Evolutionary conservation across 2,888 invertebrate genomes (phyloP), one percentile per base, ranked within the genome.

Genomic region (Polydrusus pterygomalis): DNA sequence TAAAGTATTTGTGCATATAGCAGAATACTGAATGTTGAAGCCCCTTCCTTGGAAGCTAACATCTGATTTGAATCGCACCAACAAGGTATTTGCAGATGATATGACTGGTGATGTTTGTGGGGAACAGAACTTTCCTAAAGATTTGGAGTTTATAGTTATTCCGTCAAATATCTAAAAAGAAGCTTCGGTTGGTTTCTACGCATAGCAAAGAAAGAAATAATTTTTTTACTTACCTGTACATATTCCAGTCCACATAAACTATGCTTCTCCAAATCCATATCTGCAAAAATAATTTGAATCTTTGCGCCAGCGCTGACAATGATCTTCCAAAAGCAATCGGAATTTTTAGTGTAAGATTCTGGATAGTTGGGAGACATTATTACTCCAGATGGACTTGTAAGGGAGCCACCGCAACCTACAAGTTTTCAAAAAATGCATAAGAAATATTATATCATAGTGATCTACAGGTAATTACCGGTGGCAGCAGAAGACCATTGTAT

Each of bases 321-420:
- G 78, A 98, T 93, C 81, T 89, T 92, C 93, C 96, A 98, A 78
- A 91, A 91, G 85, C 97, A 97, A 84, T 94, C 92, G 0, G 93
- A 90, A 79, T 92, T 91, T 68, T 91, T 90, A 43, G 90, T 88
- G 85, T 96, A 97, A 0, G 90, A 87, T 79, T 91, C 89, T 0
- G 97, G 97, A 88, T 97, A 97, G 84, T 94, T 93, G 0, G 97
- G 97, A 0, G 97, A 97, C 9, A 92, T 90, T 80, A 97, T 92
- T 1, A 92, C 90, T 0, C 97, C 97, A 0, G 88, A 88, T 9
- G 92, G 90, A 43, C 92, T 88, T 0, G 89, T 91, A 54, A 97
- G 82, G 15, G 89, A 90, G 1, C 96, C 97, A 13, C 97, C 97
- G 86, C 97, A 98, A 54, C 82, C 81, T 82, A 43, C 69, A 76